Conservation (phyloP, 2,888 invertebrate species). For the Nebria brevicollis region DNA sequence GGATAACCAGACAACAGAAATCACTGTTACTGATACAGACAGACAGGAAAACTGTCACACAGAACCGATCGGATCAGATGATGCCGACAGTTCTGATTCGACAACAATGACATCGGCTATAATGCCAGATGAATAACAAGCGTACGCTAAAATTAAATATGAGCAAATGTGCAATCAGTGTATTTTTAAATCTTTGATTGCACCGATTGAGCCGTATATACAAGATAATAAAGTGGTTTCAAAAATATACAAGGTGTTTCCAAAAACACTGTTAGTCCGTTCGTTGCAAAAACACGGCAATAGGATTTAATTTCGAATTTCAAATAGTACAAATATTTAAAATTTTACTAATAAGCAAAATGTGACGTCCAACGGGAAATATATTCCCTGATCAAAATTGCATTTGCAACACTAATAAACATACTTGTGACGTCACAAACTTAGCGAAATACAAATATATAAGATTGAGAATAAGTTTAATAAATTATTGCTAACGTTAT, state of each 20-base stretch:
- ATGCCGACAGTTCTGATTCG: conserved; percentile 6
- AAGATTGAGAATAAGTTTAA: too few relatives aligned
- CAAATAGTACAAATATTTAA: neutral
- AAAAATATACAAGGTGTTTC: neutral
- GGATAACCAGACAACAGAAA: conserved; percentile 53
- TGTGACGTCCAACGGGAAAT: too few relatives aligned
- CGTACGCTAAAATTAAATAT: neutral
- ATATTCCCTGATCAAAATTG: too few relatives aligned
- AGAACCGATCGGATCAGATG: conserved; percentile 9
- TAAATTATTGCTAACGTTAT: too few relatives aligned
- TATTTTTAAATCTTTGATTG: conserved; percentile 7
- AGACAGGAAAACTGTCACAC: conserved; percentile 32
- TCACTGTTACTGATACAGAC: conserved; percentile 55
- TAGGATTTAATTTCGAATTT: neutral
- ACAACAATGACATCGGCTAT: neutral
- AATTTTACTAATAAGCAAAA: too few relatives aligned
- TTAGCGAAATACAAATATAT: too few relatives aligned
- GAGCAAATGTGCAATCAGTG: conserved; percentile 8
- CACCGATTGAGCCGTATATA: neutral
- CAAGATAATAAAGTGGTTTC: neutral
- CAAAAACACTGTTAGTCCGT: neutral
- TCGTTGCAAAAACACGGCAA: too few relatives aligned
- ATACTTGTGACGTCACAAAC: too few relatives aligned
- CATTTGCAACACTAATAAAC: too few relatives aligned
- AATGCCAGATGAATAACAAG: neutral